phyloP scores from a whole-genome alignment of 2,797 vertebrate genomes.

The Paratrypauchen microcephalus region DNA sequence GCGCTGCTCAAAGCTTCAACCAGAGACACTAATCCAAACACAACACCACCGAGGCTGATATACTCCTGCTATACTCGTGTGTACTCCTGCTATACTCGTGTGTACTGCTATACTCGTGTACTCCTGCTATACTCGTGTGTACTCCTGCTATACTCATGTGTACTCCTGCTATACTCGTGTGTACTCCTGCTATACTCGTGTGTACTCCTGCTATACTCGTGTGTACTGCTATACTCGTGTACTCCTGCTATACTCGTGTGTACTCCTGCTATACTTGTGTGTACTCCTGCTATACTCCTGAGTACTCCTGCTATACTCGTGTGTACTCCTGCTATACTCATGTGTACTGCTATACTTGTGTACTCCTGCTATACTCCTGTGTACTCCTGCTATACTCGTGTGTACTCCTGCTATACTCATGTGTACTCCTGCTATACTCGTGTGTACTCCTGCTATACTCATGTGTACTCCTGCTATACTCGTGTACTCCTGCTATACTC shows the following conservation, averaged over 20 bases:
- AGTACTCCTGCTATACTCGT: conserved; percentile 14
- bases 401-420: too few species aligned
- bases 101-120: too few species aligned
- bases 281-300: too few species aligned
- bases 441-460: conserved; percentile 14
- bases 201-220: conserved; percentile 14
- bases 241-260: conserved; percentile 12
- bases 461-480: too few species aligned
- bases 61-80: conserved; percentile 12
- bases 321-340: conserved; percentile 12
- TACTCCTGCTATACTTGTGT: conserved; percentile 11
- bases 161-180: conserved; percentile 12
- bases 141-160: too few species aligned
- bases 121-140: conserved; percentile 11
- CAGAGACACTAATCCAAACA: conserved; percentile 54
- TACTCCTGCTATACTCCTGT: conserved; percentile 14
- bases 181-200: too few species aligned
- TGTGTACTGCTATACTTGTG: too few species aligned
- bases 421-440: conserved; percentile 15
- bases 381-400: conserved; percentile 12
- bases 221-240: too few species aligned
- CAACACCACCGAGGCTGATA: conserved; percentile 46
- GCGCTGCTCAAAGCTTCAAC: conserved; percentile 29
- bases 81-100: conserved; percentile 11
- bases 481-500: conserved; percentile 19